A percentile compares a stretch with the other conserved stretches of the same genome.
Conservation (phyloP, 2,888 invertebrate genomes). For the Thereva nobilitata region DNA sequence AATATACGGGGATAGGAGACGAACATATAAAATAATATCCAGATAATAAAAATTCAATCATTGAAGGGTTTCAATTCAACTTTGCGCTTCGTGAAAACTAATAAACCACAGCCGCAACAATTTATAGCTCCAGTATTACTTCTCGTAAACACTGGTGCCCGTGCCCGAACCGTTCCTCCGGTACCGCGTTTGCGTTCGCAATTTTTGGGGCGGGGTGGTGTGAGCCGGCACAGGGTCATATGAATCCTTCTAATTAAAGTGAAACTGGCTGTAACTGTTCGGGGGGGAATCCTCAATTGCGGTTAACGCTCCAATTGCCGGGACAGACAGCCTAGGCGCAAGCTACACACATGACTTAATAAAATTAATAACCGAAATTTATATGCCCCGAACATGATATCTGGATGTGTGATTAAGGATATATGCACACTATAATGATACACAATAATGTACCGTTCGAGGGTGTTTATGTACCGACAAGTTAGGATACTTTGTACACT, state of each 20-base stretch:
- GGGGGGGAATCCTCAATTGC: constrained; percentile 14
- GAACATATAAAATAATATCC: too few relatives aligned
- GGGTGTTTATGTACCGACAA: constrained; percentile 17
- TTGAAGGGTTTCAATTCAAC: too few relatives aligned
- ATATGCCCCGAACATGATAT: constrained; percentile 29
- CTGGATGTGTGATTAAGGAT: constrained; percentile 23
- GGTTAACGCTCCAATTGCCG: background rate
- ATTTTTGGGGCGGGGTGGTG: background rate
- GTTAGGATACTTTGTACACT: constrained; percentile 21
- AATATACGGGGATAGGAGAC: too few relatives aligned
- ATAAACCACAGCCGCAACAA: too few relatives aligned
- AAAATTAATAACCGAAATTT: constrained; percentile 27
- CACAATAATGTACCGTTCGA: constrained; percentile 9
- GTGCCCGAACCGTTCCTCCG: too few relatives aligned
- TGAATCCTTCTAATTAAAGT: constrained; percentile 27
- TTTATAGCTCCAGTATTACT: too few relatives aligned
- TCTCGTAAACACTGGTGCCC: too few relatives aligned
- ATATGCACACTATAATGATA: constrained; percentile 17
- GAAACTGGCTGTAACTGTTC: constrained; percentile 1
- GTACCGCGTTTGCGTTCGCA: too few relatives aligned
- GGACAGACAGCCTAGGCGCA: constrained; percentile 4
- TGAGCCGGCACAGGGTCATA: background rate
- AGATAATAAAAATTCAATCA: too few relatives aligned
- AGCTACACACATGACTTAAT: constrained; percentile 21
- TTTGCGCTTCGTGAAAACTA: too few relatives aligned